Conservation (phyloP, 2,888 invertebrate genomes). For the Branchellion lobata region DNA sequence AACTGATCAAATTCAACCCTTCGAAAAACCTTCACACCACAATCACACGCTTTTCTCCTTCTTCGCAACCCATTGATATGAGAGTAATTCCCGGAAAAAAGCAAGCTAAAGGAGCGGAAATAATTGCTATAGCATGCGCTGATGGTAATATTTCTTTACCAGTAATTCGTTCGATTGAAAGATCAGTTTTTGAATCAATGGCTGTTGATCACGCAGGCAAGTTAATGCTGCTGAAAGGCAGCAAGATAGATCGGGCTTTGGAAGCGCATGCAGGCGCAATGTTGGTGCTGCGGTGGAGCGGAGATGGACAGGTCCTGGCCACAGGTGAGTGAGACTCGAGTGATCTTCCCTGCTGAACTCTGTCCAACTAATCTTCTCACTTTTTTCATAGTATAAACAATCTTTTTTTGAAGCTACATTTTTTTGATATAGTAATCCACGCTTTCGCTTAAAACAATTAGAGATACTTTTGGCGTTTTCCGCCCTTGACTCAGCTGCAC, state of each 20-base stretch:
- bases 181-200: not conserved
- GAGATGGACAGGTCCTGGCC: slow-evolving; percentile 88
- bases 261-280: slow-evolving; percentile 87
- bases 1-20: slow-evolving; percentile 7
- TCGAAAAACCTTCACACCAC: not conserved
- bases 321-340: too few species aligned
- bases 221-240: slow-evolving; percentile 82
- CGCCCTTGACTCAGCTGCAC: too few species aligned
- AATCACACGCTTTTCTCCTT: not conserved
- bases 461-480: too few species aligned
- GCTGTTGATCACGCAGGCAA: too few species aligned
- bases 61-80: not conserved
- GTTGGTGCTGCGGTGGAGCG: slow-evolving; percentile 85
- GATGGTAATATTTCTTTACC: not conserved
- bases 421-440: too few species aligned
- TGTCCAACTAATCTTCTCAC: too few species aligned
- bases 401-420: too few species aligned
- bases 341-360: too few species aligned
- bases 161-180: not conserved
- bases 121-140: not conserved
- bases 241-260: slow-evolving; percentile 86
- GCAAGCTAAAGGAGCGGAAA: not conserved
- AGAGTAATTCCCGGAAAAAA: not conserved
- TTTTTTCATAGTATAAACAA: too few species aligned
- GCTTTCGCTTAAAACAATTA: too few species aligned